phyloP scores from a whole-genome alignment of 2,888 invertebrate species.

The Lasioglossum lativentre region DNA sequence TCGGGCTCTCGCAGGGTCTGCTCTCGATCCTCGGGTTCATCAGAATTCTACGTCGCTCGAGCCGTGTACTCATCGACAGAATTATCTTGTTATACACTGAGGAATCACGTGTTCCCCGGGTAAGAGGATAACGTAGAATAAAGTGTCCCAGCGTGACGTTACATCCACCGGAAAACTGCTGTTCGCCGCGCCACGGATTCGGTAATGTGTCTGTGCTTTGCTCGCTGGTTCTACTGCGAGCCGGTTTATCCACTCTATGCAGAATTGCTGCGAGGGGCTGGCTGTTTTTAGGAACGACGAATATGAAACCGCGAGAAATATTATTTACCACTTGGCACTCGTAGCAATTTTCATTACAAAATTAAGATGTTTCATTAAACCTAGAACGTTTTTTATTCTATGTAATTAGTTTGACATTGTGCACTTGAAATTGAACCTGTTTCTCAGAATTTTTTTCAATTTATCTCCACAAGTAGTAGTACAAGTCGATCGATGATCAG shows the following conservation, averaged over 20 bases:
- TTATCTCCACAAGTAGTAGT: background rate
- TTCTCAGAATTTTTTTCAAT: background rate
- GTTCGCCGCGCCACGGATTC: background rate
- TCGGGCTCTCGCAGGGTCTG: background rate
- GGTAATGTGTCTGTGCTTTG: background rate
- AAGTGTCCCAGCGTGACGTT: background rate
- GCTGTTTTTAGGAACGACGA: background rate
- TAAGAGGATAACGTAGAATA: slow-evolving; percentile 1
- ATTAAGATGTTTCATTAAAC: no score
- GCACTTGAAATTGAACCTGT: background rate
- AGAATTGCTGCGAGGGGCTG: background rate
- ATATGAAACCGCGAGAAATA: no score
- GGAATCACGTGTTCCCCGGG: background rate
- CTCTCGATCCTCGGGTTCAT: background rate
- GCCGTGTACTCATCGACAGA: background rate
- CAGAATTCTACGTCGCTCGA: slow-evolving; percentile 2
- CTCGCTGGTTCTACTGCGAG: background rate
- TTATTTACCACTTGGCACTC: no score
- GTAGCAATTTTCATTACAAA: no score
- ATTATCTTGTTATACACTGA: slow-evolving; percentile 7
- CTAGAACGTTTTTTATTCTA: no score
- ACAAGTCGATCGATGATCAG: background rate
- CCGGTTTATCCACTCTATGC: background rate
- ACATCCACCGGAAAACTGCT: background rate
- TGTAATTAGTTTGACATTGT: background rate